Evolutionary conservation across 1,140 invertebrate genomes (phyloP), one percentile per base, ranked within the genome.

Genomic region (Sycophaga agraensis): DNA sequence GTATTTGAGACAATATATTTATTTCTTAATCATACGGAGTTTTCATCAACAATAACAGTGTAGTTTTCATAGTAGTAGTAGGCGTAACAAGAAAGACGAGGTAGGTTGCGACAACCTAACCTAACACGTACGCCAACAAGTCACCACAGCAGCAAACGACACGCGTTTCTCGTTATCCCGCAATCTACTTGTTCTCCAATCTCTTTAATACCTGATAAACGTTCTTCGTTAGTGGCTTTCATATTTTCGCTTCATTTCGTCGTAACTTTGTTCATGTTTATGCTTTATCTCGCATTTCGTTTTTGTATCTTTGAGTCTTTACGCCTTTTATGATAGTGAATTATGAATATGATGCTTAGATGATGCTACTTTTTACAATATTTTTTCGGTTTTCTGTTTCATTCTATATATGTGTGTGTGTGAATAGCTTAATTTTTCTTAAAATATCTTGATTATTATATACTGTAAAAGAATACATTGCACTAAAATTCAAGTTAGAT

Each of bases 41-140:
- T 79, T 76, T 78, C 71, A 74, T 78, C 75, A 79, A 79, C 78
- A 80, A 80, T 79, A 80, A 80, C 78, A 80, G 77, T 78, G 72
- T 80, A 76, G 66, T 72, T 66, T 56, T 63, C 50, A 48, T 63
- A 63, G 56, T 66, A 69, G 56, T 62, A 67, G 75, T 80, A 80
- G 77, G 76, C 76, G 78, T 77, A 79, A 79, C 76, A 78, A 80
- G 76, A 80, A 71, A 80, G 74, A 77, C 73, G 73, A 81, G 77
- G 75, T 78, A 81, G 77, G 77, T 81, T 67, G 63, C 73, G 62
- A 75, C 68, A 79, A 80, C 77, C 76, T 75, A 78, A 59, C 72
- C 72, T 73, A 76, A 74, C 70, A 75, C 68, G 73, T 79, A 78
- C 78, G 76, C 76, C 77, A 79, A 78, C 77, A 77, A 78, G 72